Conservation (phyloP, 1,140 invertebrate species). For the Chelonus insularis region DNA sequence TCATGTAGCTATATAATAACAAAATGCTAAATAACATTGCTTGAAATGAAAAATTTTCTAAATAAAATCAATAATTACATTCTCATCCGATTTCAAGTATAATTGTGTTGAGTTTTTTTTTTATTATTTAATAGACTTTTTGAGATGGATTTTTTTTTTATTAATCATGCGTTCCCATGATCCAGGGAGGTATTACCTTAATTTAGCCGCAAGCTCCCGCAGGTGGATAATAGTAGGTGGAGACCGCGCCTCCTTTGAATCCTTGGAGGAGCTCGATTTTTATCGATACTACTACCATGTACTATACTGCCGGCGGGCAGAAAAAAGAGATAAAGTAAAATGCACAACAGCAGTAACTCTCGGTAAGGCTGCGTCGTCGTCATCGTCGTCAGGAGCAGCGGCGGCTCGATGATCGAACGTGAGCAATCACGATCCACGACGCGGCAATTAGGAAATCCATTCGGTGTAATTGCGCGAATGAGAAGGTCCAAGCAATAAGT, state of each 20-base stretch:
- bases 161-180: constrained; percentile 1
- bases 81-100: no score
- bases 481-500: constrained; percentile 35
- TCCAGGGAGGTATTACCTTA: constrained; percentile 16
- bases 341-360: not conserved
- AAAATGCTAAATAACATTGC: no score
- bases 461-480: constrained; percentile 58
- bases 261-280: constrained; percentile 17
- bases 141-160: not conserved
- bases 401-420: constrained; percentile 48
- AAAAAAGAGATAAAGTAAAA: not conserved
- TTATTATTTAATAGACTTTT: not conserved
- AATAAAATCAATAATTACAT: no score
- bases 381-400: not conserved
- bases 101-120: no score
- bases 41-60: no score
- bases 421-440: constrained; percentile 49
- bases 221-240: constrained; percentile 30
- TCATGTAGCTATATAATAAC: no score
- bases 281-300: constrained; percentile 11
- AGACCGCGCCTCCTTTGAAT: constrained; percentile 7
- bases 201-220: constrained; percentile 24
- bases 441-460: constrained; percentile 59
- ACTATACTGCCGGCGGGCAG: constrained; percentile 1
- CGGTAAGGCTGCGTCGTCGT: not conserved